A percentile compares a stretch with the other conserved stretches of the same genome.
Conservation (phyloP, 2,113 vertebrate genomes). For the Hippocampus guttulatus region DNA sequence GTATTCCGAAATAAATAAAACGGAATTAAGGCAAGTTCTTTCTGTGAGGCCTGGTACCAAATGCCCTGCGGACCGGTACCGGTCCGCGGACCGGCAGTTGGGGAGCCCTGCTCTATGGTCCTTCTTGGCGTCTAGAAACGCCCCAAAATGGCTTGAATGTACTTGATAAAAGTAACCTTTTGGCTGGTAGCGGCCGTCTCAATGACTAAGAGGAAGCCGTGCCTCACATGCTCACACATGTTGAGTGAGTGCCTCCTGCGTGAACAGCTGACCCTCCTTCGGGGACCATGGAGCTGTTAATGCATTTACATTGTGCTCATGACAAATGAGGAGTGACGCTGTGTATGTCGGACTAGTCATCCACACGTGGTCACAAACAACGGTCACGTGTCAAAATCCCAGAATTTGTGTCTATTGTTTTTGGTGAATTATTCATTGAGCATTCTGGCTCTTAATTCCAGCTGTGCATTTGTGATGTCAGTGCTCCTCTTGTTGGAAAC, state of each 20-base stretch:
- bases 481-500: slow-evolving; percentile 38
- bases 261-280: slow-evolving; percentile 30
- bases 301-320: slow-evolving; percentile 24
- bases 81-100: too few relatives aligned
- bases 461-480: not conserved
- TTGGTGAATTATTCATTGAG: not conserved
- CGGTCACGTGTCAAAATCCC: too few relatives aligned
- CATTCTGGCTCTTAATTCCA: not conserved
- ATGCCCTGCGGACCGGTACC: too few relatives aligned
- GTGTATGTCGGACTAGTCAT: slow-evolving; percentile 17
- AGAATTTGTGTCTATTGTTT: not conserved
- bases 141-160: not conserved
- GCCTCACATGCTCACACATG: slow-evolving; percentile 26
- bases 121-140: too few relatives aligned
- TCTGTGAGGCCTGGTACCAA: too few relatives aligned
- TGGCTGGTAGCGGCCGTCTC: not conserved
- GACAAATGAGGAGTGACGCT: slow-evolving; percentile 28
- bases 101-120: too few relatives aligned
- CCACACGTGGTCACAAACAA: slow-evolving; percentile 1
- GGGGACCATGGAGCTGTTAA: not conserved
- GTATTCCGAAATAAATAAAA: too few relatives aligned
- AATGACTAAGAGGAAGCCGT: slow-evolving; percentile 30
- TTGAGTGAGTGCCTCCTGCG: slow-evolving; percentile 25
- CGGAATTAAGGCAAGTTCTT: too few relatives aligned
- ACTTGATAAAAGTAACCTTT: not conserved